A percentile compares a stretch with the other conserved stretches of the same genome.
Evolutionary conservation across 2,113 vertebrate genomes (phyloP).

Genomic region (Antigone vipio): DNA sequence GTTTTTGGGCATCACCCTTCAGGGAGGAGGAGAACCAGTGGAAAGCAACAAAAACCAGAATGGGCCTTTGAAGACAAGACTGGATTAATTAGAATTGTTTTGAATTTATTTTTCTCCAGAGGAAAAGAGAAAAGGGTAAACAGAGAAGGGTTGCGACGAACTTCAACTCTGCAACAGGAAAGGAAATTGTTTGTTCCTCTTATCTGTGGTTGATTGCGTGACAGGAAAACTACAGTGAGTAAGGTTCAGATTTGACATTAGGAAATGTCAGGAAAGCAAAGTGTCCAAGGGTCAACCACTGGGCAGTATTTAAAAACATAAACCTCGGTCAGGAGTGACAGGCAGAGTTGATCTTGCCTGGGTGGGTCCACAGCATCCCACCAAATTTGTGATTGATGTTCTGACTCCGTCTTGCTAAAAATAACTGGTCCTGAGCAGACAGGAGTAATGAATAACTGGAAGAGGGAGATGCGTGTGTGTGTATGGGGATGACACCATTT

Average conservation of each 20-base stretch:
- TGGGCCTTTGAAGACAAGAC: background rate
- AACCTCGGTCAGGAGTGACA: background rate
- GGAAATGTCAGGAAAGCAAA: background rate
- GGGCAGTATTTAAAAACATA: background rate
- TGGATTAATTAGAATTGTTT: background rate
- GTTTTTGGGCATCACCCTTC: background rate
- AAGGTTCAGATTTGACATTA: background rate
- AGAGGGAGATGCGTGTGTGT: background rate
- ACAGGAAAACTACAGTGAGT: conserved; percentile 4
- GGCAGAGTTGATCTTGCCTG: background rate
- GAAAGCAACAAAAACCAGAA: background rate
- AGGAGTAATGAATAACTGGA: background rate
- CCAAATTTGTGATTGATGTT: background rate
- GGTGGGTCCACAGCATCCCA: background rate
- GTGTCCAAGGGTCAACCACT: background rate
- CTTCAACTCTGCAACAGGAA: background rate
- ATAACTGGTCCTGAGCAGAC: background rate
- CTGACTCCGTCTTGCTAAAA: background rate
- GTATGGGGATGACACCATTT: background rate
- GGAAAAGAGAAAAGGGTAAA: background rate
- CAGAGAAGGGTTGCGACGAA: background rate
- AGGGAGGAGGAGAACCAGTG: background rate
- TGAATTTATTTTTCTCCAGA: background rate
- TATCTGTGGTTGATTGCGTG: background rate
- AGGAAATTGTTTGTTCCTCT: background rate